These are phyloP conservation scores for Synergus itoensis DNA, from an alignment of 2,888 invertebrate genomes.

Conservation along the genomic window DNA sequence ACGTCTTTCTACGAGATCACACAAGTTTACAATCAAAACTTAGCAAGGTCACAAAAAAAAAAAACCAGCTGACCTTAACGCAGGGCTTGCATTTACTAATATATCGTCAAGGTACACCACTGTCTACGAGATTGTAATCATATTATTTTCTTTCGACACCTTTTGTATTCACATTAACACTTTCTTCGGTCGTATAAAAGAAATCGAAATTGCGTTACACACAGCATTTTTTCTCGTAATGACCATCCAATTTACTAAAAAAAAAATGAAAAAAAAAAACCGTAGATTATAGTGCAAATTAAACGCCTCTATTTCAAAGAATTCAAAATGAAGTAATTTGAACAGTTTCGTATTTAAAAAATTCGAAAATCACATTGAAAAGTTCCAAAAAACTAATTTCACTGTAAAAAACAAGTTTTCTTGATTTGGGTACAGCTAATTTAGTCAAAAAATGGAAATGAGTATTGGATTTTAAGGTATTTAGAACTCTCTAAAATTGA, in stretches of 20 bases:
- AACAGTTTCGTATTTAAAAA: too few relatives aligned
- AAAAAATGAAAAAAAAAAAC: too few relatives aligned
- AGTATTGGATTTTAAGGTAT: neutral
- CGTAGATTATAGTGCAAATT: neutral
- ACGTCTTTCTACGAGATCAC: neutral
- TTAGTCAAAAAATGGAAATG: neutral
- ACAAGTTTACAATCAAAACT: conserved; percentile 7
- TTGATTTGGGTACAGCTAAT: neutral
- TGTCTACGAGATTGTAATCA: conserved; percentile 1
- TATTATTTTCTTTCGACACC: neutral
- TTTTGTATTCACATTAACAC: neutral
- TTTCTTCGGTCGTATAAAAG: neutral
- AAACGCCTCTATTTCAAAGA: neutral
- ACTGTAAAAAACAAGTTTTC: neutral
- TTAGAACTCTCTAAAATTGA: too few relatives aligned
- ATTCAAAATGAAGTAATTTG: neutral
- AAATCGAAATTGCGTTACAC: neutral
- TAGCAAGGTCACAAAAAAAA: conserved; percentile 12
- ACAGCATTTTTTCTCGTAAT: neutral
- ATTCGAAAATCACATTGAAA: too few relatives aligned
- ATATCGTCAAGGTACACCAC: neutral
- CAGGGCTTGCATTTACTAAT: neutral
- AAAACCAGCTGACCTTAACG: conserved; percentile 17
- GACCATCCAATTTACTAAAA: neutral
- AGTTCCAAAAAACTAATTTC: too few relatives aligned